These are phyloP conservation scores for Corella eumyota DNA, from an alignment of 23 tunicate species.

Conservation along the genomic window DNA sequence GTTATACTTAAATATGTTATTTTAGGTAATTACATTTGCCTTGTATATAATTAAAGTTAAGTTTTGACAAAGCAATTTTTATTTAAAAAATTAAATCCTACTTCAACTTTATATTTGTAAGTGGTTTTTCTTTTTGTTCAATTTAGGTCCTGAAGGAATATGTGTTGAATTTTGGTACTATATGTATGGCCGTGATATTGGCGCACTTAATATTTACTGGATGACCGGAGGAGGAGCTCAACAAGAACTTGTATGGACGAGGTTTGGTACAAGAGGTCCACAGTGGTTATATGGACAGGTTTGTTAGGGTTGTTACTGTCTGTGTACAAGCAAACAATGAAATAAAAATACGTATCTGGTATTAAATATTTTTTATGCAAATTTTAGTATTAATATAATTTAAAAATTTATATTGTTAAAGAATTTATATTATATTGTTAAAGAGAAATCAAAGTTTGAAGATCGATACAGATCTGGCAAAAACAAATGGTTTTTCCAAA, in stretches of 20 bases:
- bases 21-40: too few relatives aligned
- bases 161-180: slow-evolving; percentile 89
- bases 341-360: too few relatives aligned
- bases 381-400: too few relatives aligned
- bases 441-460: slow-evolving; percentile 75
- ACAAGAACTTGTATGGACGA: slow-evolving; percentile 60
- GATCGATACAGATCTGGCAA: slow-evolving; percentile 94
- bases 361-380: too few relatives aligned
- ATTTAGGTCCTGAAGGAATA: slow-evolving; percentile 31
- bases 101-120: background rate
- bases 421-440: too few relatives aligned
- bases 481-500: slow-evolving; percentile 99
- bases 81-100: background rate
- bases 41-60: too few relatives aligned
- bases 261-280: slow-evolving; percentile 78
- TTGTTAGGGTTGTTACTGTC: background rate
- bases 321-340: background rate
- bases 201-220: slow-evolving; percentile 53
- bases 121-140: background rate
- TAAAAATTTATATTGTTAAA: too few relatives aligned
- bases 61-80: background rate
- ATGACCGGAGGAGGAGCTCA: slow-evolving; percentile 35
- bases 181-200: slow-evolving; percentile 96
- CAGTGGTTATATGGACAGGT: slow-evolving; percentile 93
- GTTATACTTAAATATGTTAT: too few relatives aligned